A percentile compares a stretch with the other conserved stretches of the same genome.
Conservation (phyloP, 2,113 vertebrate species). For the Hyperoodon ampullatus region DNA sequence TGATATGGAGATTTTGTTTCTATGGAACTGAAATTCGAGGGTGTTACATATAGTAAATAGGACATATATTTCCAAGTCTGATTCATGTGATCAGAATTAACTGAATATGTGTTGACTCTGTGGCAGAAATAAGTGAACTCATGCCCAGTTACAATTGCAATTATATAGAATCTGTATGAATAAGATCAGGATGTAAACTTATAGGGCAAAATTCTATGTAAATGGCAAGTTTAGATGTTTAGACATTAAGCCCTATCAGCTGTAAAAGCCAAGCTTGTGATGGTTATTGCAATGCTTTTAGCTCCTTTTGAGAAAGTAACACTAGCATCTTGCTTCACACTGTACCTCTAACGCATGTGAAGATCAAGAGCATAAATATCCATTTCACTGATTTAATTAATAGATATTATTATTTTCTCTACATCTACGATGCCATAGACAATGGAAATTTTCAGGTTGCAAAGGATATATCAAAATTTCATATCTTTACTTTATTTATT, state of each 20-base stretch:
- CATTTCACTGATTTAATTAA: neutral
- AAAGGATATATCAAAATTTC: neutral
- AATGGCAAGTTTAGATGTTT: neutral
- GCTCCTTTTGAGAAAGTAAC: neutral
- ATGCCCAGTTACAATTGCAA: neutral
- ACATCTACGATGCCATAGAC: neutral
- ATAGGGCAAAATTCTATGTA: neutral
- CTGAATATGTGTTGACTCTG: neutral
- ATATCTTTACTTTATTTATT: neutral
- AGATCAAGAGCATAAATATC: neutral
- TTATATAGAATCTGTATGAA: neutral
- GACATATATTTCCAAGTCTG: neutral
- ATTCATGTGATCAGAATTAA: slow-evolving; percentile 13
- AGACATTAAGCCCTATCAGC: neutral
- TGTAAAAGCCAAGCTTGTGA: neutral
- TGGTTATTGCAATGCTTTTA: neutral
- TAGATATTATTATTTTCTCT: neutral
- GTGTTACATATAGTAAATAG: neutral
- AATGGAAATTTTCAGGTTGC: neutral
- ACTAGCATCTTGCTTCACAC: neutral
- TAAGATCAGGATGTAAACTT: neutral
- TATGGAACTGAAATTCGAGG: neutral
- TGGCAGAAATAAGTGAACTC: neutral
- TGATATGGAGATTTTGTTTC: neutral
- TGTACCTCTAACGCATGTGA: neutral